Evolutionary conservation across 2,113 vertebrate genomes (phyloP), one percentile per base, ranked within the genome.

Genomic region (Saccopteryx bilineata): DNA sequence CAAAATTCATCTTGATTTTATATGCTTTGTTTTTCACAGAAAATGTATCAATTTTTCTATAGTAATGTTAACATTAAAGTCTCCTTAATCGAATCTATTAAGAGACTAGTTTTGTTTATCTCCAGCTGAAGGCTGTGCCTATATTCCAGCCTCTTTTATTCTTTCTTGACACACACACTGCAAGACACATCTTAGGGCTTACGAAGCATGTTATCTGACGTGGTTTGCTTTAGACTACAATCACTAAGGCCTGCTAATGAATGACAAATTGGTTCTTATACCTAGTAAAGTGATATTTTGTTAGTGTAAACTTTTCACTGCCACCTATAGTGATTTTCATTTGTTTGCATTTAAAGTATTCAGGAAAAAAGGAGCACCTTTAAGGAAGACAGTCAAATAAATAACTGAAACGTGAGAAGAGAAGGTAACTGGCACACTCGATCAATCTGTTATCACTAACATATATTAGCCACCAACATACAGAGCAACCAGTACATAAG

Each of bases 371-470:
- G 52, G 93, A 82, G 11, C 75, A 19, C 28, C 65, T 83, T 69
- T 78, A 80, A 95, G 81, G 76, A 96, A 96, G 23, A 60, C 6
- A 89, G 61, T 39, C 71, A 82, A 82, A 81, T 85, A 82, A 90
- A 82, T 33, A 75, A 85, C 21, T 33, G 26, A 60, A 88, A 79
- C 48, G 50, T n/a, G 46, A 93, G 33, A 95, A 89, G 28, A 85
- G 52, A 76, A 91, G 56, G 66, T 85, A 90, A 88, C 28, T 66
- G 83, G 79, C 39, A 74, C 10, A 87, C 19, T 63, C 80, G 66
- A 60, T 48, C 65, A 54, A 28, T 39, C 50, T 85, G 66, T 83
- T 81, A 85, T 54, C 46, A 82, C 6, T 84, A 79, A 82, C 81
- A 58, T 68, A 31, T n/a, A 82, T 9, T 78, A 88, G 89, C 39